Conservation (phyloP, 1,140 invertebrate species). For the Drosophila ohnishii region DNA sequence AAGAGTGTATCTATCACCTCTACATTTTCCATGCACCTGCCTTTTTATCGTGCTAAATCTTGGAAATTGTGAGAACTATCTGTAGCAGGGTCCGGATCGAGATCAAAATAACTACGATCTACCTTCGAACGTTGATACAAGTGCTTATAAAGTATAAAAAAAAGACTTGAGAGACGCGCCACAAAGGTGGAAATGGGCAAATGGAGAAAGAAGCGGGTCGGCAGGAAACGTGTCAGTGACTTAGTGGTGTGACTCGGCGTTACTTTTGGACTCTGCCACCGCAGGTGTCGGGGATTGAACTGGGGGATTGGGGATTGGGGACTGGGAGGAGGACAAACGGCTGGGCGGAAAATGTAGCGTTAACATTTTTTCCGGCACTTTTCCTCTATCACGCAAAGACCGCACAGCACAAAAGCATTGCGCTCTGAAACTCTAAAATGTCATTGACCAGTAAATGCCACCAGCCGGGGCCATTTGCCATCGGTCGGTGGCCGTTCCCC, state of each 20-base stretch:
- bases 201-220: conserved; percentile 46
- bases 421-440: conserved; percentile 62
- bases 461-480: conserved; percentile 49
- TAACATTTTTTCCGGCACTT: conserved; percentile 71
- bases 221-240: conserved; percentile 64
- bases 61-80: conserved; percentile 10
- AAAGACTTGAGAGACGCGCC: background rate
- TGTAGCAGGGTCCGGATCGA: conserved; percentile 5
- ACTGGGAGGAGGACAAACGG: conserved; percentile 14
- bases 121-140: conserved; percentile 15
- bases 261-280: conserved; percentile 55
- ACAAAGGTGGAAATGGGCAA: conserved; percentile 10
- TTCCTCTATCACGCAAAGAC: conserved; percentile 64
- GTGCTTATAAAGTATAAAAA: conserved; percentile 9
- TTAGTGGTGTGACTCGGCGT: conserved; percentile 65
- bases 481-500: conserved; percentile 31
- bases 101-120: conserved; percentile 18
- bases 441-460: conserved; percentile 80
- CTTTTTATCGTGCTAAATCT: background rate
- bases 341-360: conserved; percentile 51
- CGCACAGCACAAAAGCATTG: conserved; percentile 20
- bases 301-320: background rate
- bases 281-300: conserved; percentile 12
- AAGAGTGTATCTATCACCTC: background rate
- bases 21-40: background rate